A percentile compares a stretch with the other conserved stretches of the same genome.
These are phyloP conservation scores for Psittacara wagleri DNA, from an alignment of 2,113 vertebrate genomes.

Conservation along the genomic window DNA sequence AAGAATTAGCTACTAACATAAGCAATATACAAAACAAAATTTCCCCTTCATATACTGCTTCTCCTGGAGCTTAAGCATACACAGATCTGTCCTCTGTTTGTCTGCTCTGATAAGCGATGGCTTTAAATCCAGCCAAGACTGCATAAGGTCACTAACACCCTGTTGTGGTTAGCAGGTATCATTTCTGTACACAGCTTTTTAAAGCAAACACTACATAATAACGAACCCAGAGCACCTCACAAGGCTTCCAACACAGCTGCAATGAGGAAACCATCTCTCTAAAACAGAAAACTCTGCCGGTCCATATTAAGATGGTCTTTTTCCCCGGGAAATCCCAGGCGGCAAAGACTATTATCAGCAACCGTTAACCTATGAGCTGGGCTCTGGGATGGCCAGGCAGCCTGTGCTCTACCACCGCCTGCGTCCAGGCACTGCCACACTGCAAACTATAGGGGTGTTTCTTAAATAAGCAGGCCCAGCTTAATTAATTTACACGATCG, in stretches of 20 bases:
- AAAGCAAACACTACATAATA: background rate
- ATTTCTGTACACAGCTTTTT: background rate
- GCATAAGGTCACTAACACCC: background rate
- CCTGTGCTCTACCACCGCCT: background rate
- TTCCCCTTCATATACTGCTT: background rate
- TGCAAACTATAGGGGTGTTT: background rate
- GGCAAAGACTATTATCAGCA: background rate
- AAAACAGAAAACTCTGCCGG: background rate
- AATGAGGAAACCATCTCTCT: background rate
- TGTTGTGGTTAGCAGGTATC: background rate
- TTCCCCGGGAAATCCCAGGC: background rate
- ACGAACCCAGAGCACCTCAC: background rate
- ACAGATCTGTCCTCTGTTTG: background rate
- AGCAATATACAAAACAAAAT: background rate
- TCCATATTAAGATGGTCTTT: accelerated
- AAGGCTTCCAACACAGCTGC: background rate
- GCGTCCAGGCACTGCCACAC: background rate
- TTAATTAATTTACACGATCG: background rate
- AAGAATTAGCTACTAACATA: background rate
- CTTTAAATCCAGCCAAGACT: background rate
- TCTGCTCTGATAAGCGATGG: background rate
- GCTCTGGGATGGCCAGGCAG: background rate
- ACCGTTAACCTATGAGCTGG: background rate
- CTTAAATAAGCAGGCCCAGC: background rate
- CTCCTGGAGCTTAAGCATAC: background rate